phyloP scores from a whole-genome alignment of 2,113 vertebrate species.

The Alligator sinensis region DNA sequence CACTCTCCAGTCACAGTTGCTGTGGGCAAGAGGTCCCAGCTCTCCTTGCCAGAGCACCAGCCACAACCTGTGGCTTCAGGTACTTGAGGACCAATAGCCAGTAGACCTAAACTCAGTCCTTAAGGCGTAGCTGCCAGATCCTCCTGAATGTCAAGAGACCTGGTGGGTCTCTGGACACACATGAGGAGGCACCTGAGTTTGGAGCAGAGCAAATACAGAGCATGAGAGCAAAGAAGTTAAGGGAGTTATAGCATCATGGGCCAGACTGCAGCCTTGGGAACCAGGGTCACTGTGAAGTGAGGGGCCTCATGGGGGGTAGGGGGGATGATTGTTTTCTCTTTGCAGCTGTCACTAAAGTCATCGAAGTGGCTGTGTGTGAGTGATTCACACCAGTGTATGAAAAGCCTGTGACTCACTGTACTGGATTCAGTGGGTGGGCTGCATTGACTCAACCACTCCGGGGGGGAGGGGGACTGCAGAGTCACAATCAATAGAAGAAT shows the following conservation, averaged over 20 bases:
- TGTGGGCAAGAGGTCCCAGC: background rate
- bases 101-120: no score
- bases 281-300: background rate
- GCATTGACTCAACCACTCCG: constrained; percentile 61
- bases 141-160: background rate
- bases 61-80: background rate
- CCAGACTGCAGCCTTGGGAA: rapidly evolving
- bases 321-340: constrained; percentile 2
- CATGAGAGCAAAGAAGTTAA: background rate
- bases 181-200: background rate
- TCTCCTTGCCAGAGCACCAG: no score
- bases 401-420: constrained; percentile 74
- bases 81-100: background rate
- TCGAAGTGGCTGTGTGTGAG: constrained; percentile 57
- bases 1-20: background rate
- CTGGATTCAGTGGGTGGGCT: constrained; percentile 60
- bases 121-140: background rate
- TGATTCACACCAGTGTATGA: constrained; percentile 75
- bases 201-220: background rate
- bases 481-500: background rate
- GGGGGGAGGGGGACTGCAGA: background rate
- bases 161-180: background rate
- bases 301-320: background rate
- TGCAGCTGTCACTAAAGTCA: constrained; percentile 70
- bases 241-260: background rate